Conservation (phyloP, 2,888 invertebrate species). For the Oxyteleia sp. region DNA sequence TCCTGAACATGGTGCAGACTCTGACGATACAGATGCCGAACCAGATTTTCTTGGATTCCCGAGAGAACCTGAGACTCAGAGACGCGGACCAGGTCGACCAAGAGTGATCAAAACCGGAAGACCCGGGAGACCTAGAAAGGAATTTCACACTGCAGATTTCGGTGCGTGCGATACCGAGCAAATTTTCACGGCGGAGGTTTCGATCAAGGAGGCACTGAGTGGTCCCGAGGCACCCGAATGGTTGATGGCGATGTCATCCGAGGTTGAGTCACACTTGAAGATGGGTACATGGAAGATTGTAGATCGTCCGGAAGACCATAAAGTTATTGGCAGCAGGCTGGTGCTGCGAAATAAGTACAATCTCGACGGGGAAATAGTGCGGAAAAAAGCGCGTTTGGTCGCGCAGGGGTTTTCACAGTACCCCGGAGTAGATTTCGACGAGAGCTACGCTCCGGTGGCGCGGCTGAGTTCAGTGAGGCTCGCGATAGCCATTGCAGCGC, state of each 20-base stretch:
- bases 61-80: slow-evolving; percentile 9
- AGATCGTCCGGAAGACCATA: background rate
- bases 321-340: background rate
- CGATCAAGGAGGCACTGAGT: slow-evolving; percentile 9
- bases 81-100: slow-evolving; percentile 31
- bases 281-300: background rate
- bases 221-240: background rate
- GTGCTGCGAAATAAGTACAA: background rate
- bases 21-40: background rate
- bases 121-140: slow-evolving; percentile 21
- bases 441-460: background rate
- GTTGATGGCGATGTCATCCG: background rate
- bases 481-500: slow-evolving; percentile 54
- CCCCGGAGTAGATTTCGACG: background rate
- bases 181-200: slow-evolving; percentile 9
- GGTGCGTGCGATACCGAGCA: background rate
- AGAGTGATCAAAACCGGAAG: slow-evolving; percentile 11
- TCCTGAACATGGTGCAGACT: no score
- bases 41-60: background rate
- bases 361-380: background rate
- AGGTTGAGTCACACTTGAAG: background rate
- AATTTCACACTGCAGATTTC: background rate
- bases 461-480: slow-evolving; percentile 37
- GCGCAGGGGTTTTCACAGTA: background rate
- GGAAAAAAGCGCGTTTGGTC: background rate